Percentiles rank a stretch among this genome's conserved stretches.
phyloP scores from a whole-genome alignment of 2,113 vertebrate genomes.

The Ailuropoda melanoleuca region DNA sequence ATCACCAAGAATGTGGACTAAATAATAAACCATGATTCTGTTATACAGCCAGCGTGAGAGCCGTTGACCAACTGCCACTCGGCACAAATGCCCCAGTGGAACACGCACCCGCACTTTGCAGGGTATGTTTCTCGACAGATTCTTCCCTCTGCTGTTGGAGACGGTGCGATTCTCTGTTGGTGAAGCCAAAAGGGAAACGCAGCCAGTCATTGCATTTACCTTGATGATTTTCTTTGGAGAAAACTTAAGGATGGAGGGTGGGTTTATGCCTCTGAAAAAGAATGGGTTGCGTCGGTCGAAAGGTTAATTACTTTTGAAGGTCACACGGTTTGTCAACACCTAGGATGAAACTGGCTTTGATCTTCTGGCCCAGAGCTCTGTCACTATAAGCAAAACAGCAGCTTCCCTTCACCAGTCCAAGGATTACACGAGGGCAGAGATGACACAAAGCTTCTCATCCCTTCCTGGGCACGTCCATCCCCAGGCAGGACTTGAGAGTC shows the following conservation, averaged over 20 bases:
- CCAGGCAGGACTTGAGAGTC: neutral
- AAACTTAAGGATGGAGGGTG: neutral
- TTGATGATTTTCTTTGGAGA: neutral
- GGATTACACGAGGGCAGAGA: neutral
- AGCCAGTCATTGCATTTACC: neutral
- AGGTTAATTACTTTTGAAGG: constrained; percentile 47
- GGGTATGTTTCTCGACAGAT: neutral
- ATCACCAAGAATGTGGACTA: neutral
- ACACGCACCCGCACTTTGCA: too few relatives aligned
- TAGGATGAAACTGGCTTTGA: neutral
- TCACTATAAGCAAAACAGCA: neutral
- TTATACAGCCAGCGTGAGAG: neutral
- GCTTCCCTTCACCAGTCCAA: neutral
- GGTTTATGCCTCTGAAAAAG: neutral
- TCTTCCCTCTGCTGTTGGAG: neutral
- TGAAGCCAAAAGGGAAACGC: neutral
- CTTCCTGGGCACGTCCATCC: neutral
- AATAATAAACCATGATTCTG: neutral
- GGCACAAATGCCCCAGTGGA: neutral
- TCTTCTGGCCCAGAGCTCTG: neutral
- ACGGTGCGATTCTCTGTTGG: neutral
- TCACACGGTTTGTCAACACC: neutral
- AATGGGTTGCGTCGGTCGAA: neutral
- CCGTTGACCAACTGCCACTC: neutral
- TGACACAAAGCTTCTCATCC: neutral